Percentiles rank a stretch among this genome's conserved stretches.
These are phyloP conservation scores for Spatulosminthurus flaviceps DNA, from an alignment of 2,888 invertebrate genomes.

Conservation along the genomic window DNA sequence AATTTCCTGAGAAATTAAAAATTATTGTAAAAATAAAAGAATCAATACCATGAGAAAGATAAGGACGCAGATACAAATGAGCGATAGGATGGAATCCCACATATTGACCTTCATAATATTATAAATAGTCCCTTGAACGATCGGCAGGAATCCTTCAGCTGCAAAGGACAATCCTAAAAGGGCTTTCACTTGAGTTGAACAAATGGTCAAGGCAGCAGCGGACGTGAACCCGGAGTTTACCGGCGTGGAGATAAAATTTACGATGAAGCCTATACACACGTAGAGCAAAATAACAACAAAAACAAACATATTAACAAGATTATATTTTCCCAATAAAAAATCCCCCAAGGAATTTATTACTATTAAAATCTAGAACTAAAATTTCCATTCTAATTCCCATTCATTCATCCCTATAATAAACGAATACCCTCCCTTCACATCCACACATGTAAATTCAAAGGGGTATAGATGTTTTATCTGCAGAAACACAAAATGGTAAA, in stretches of 20 bases:
- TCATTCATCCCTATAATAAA: too few relatives aligned
- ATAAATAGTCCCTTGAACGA: slow-evolving; percentile 54
- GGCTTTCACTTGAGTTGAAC: slow-evolving; percentile 61
- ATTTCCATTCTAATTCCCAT: too few relatives aligned
- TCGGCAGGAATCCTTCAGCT: slow-evolving; percentile 62
- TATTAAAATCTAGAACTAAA: too few relatives aligned
- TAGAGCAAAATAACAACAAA: too few relatives aligned
- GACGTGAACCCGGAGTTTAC: slow-evolving; percentile 60
- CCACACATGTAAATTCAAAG: not conserved
- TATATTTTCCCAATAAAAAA: not conserved
- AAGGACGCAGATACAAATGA: slow-evolving; percentile 56
- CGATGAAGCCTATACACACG: slow-evolving; percentile 64
- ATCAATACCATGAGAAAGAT: slow-evolving; percentile 59
- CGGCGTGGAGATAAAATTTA: slow-evolving; percentile 62
- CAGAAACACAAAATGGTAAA: not conserved
- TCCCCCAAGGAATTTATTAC: too few relatives aligned
- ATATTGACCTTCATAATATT: slow-evolving; percentile 55
- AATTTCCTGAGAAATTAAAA: too few relatives aligned
- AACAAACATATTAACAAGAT: too few relatives aligned
- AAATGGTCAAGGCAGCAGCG: slow-evolving; percentile 53
- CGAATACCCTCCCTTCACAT: not conserved
- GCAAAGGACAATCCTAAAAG: slow-evolving; percentile 60
- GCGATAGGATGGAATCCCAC: slow-evolving; percentile 59
- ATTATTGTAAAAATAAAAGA: not conserved
- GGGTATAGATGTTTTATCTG: not conserved